Evolutionary conservation across 2,797 vertebrate genomes (phyloP).

Genomic region (Hafferia zeledoni): DNA sequence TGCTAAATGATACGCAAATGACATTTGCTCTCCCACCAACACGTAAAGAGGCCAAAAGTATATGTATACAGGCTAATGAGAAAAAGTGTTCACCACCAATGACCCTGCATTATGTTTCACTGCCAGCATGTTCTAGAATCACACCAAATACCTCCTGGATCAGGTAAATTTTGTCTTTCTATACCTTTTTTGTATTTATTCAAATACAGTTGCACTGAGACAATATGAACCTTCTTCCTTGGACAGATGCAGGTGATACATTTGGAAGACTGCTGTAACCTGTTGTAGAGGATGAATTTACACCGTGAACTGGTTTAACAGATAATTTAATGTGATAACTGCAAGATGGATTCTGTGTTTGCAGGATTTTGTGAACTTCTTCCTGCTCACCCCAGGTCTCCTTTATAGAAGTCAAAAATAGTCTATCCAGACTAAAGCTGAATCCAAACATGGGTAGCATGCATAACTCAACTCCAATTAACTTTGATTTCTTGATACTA

Average conservation of each 20-base stretch:
- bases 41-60: conserved; percentile 79
- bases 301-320: not conserved
- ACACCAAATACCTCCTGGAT: conserved; percentile 82
- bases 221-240: not conserved
- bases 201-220: not conserved
- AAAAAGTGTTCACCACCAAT: conserved; percentile 74
- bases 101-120: conserved; percentile 79
- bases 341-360: not conserved
- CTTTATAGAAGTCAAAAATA: not conserved
- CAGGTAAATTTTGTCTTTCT: conserved; percentile 77
- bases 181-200: not conserved
- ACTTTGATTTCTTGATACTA: not conserved
- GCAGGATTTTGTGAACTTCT: not conserved
- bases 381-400: not conserved
- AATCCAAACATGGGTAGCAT: not conserved
- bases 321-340: not conserved
- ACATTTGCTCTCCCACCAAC: conserved; percentile 84
- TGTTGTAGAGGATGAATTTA: not conserved
- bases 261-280: not conserved
- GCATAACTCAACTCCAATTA: not conserved
- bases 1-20: conserved; percentile 77
- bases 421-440: not conserved
- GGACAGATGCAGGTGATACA: not conserved
- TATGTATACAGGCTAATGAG: conserved; percentile 82
- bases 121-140: conserved; percentile 80